Base-by-base conservation (phyloP, 2,888 invertebrate species). In the Craniophora ligustri region DNA sequence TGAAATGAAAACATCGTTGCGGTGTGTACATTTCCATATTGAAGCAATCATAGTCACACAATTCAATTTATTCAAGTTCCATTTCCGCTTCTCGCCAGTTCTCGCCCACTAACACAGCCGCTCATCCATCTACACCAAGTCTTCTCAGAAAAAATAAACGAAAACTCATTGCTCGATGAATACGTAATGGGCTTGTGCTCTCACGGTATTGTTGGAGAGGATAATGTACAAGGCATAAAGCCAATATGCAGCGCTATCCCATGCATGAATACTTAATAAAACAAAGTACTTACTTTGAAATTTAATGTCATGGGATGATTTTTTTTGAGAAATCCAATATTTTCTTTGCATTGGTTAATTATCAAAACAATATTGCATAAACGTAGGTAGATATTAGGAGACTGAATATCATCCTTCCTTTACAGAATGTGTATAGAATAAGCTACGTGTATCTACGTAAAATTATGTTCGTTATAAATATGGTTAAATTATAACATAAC, bases 51-150 rank as follows among this genome's bases (percentile, higher is more conserved):
- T 83, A 82, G 81, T 77, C 81, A 85, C 76, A 84, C 86, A 86
- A 89, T 88, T 87, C 84, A 87, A 88, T 89, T 86, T 87, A 88
- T 88, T 86, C 86, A 80, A 81, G 79, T 82, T 82, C 82, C 85
- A 84, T 85, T 86, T 85, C 86, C 81, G 79, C 69, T 77, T 84
- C 73, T 83, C 85, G 85, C 86, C 81, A 78, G 68, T 77, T 84
- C 73, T 83, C 85, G 85, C 86, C 85, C 81, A 86, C 86, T 72
- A 76, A 80, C 76, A 75, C 74, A 75, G 72, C 75, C 79, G 79
- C 79, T 84, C 81, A 83, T 85, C 83, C 75, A 78, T 85, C 82
- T 75, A 78, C 79, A 85, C 76, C 63, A 67, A 74, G 74, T 71
- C 67, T 75, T 74, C 72, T 62, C 55, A 72, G 71, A 86, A 86